A percentile compares a stretch with the other conserved stretches of the same genome.
These are phyloP conservation scores for Gallinago undulata DNA, from an alignment of 2,113 vertebrate genomes.

Conservation along the genomic window DNA sequence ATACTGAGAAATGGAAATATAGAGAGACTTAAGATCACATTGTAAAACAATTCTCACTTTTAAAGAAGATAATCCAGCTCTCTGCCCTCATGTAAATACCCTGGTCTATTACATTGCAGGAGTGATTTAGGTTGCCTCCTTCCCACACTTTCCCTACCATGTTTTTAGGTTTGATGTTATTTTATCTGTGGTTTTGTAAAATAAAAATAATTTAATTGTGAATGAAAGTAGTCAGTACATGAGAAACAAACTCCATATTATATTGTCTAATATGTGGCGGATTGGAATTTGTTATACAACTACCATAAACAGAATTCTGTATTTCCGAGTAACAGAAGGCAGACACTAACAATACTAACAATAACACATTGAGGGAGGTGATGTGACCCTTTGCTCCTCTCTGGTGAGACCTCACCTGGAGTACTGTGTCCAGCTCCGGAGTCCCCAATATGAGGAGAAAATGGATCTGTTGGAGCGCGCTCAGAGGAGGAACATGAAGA, in stretches of 20 bases:
- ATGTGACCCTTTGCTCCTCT: not conserved
- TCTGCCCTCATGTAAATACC: not conserved
- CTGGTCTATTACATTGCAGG: not conserved
- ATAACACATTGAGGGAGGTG: not conserved
- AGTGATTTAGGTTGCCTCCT: not conserved
- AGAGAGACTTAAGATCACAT: not conserved
- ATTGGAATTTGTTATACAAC: constrained; percentile 30
- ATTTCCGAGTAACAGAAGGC: constrained; percentile 53
- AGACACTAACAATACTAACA: not conserved
- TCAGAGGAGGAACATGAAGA: not conserved
- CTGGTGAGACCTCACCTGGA: not conserved
- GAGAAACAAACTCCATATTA: not conserved
- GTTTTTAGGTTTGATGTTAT: not conserved
- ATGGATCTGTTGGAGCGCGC: not conserved
- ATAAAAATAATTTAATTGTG: constrained; percentile 8
- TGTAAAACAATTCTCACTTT: not conserved
- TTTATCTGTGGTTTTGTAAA: constrained; percentile 32
- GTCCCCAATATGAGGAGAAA: not conserved
- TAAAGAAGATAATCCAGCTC: not conserved
- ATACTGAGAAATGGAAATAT: not conserved
- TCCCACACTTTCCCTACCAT: not conserved
- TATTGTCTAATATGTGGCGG: not conserved
- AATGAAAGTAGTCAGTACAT: constrained; percentile 12
- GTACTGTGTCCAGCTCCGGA: not conserved
- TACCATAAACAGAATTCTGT: constrained; percentile 9